These are phyloP conservation scores for Sesia bembeciformis DNA, from an alignment of 2,888 invertebrate species.

Conservation along the genomic window DNA sequence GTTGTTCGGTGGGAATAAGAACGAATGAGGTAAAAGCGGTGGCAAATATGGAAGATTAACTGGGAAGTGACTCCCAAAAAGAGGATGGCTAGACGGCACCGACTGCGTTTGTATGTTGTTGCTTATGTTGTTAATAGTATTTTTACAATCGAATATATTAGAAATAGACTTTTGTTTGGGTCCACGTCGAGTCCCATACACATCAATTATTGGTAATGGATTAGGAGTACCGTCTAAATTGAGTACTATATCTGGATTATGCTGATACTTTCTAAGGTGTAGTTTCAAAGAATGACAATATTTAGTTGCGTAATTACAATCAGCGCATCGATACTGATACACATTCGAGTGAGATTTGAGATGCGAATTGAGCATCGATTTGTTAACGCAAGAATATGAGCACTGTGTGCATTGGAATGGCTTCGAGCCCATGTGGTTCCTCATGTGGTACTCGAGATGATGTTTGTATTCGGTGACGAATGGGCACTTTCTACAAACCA, in stretches of 20 bases:
- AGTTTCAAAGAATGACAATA: conserved; percentile 98
- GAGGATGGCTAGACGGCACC: conserved; percentile 43
- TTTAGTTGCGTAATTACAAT: conserved; percentile 97
- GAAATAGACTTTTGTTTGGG: conserved; percentile 78
- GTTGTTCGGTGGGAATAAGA: conserved; percentile 65
- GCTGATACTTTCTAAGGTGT: conserved; percentile 93
- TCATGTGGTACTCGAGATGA: conserved; percentile 96
- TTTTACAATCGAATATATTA: conserved; percentile 50
- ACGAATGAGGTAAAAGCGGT: conserved; percentile 61
- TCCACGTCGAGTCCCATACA: conserved; percentile 91
- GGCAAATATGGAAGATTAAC: conserved; percentile 62
- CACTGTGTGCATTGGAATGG: conserved; percentile 96
- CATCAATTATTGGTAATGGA: conserved; percentile 90
- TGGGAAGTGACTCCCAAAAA: conserved; percentile 60
- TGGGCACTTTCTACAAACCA: conserved; percentile 93
- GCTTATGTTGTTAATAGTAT: conserved; percentile 23
- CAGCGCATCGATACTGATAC: conserved; percentile 93
- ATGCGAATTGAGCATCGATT: conserved; percentile 99
- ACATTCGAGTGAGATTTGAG: conserved; percentile 95
- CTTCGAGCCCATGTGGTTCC: conserved; percentile 95
- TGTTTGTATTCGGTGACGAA: conserved; percentile 99
- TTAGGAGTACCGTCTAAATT: conserved; percentile 93
- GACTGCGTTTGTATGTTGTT: conserved; percentile 35
- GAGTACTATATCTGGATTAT: conserved; percentile 91
- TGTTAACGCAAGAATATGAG: conserved; percentile 94